Evolutionary conservation across 2,797 vertebrate species (phyloP).

Genomic region (Dallia pectoralis): DNA sequence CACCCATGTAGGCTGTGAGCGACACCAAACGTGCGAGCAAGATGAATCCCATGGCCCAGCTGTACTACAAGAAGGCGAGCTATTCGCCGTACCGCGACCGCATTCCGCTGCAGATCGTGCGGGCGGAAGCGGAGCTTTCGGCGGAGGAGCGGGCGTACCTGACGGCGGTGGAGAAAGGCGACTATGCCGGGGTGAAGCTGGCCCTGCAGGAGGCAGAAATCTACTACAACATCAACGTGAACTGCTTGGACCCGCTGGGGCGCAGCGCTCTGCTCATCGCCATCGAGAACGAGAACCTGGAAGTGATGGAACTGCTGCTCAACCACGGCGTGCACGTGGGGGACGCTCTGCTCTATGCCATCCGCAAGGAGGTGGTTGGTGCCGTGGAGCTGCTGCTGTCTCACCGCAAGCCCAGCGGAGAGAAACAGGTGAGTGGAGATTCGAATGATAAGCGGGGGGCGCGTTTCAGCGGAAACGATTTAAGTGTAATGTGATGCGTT

Average conservation of each 20-base stretch:
- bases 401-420: constrained; percentile 86
- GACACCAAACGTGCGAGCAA: constrained; percentile 8
- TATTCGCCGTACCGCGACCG: constrained; percentile 93
- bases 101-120: constrained; percentile 92
- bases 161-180: constrained; percentile 92
- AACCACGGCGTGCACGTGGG: constrained; percentile 89
- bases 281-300: constrained; percentile 96
- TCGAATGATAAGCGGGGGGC: constrained; percentile 6
- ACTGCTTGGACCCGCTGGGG: constrained; percentile 94
- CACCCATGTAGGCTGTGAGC: background rate
- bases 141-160: constrained; percentile 91
- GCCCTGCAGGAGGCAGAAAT: constrained; percentile 91
- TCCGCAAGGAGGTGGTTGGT: constrained; percentile 94
- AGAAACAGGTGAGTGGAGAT: constrained; percentile 82
- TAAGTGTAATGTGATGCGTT: background rate
- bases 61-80: constrained; percentile 96
- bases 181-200: constrained; percentile 93
- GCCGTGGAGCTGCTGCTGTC: constrained; percentile 94
- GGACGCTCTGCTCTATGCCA: constrained; percentile 92
- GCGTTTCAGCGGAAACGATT: background rate
- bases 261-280: constrained; percentile 93
- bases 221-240: constrained; percentile 97
- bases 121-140: constrained; percentile 92
- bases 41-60: constrained; percentile 80
- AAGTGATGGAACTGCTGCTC: constrained; percentile 93